Conservation (phyloP, 92 coral and sea anemone species). For the Chrysogorgia sp. region DNA sequence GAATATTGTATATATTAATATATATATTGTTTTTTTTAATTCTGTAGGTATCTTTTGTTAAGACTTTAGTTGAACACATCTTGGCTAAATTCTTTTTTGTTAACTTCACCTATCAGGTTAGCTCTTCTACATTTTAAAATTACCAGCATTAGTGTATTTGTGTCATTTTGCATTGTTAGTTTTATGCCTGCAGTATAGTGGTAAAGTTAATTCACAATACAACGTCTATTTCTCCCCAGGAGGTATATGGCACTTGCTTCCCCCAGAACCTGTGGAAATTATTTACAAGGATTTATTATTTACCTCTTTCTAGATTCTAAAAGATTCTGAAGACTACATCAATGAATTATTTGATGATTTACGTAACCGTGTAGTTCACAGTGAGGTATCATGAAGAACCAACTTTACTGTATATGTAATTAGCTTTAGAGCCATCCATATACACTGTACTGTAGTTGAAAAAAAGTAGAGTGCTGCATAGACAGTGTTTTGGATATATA, state of each 20-base stretch:
- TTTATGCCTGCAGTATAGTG: neutral
- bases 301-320: constrained; percentile 69
- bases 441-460: too few relatives aligned
- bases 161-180: neutral
- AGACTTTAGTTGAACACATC: constrained; percentile 93
- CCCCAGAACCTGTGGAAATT: too few relatives aligned
- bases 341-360: constrained; percentile 91
- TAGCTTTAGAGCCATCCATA: too few relatives aligned
- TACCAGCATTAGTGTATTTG: neutral
- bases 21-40: neutral
- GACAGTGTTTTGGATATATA: too few relatives aligned
- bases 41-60: constrained; percentile 78
- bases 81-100: constrained; percentile 95
- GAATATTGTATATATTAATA: neutral
- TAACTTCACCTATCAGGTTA: constrained; percentile 96
- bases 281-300: neutral
- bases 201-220: too few relatives aligned
- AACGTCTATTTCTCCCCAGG: too few relatives aligned
- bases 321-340: constrained; percentile 92
- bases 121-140: neutral
- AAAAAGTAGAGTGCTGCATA: too few relatives aligned
- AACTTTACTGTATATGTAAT: too few relatives aligned
- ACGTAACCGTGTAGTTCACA: constrained; percentile 70
- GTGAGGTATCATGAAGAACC: constrained; percentile 88
- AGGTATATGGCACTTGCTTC: too few relatives aligned